Evolutionary conservation across 23 tunicate species (phyloP).

Genomic region (Styela clava): DNA sequence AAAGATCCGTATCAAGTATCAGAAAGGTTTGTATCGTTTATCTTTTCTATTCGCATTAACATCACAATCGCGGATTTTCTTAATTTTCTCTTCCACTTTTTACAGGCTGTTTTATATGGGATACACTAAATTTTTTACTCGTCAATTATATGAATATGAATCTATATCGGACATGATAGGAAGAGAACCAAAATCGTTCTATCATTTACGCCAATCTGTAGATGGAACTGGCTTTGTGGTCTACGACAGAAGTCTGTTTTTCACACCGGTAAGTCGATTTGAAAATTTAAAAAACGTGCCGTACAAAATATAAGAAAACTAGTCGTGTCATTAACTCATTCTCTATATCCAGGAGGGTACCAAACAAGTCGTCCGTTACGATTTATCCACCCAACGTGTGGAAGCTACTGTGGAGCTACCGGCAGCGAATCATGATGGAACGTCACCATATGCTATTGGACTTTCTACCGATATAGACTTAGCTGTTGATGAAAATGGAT

Average conservation of each 20-base stretch:
- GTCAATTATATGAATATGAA: conserved; percentile 41
- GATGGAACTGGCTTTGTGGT: conserved; percentile 97
- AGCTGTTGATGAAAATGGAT: conserved; percentile 93
- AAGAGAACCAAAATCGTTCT: conserved; percentile 29
- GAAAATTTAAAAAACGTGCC: too few relatives aligned
- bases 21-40: conserved; percentile 50
- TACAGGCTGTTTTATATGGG: conserved; percentile 69
- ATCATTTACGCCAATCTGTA: conserved; percentile 39
- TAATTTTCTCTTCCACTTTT: too few relatives aligned
- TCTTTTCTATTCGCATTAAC: too few relatives aligned
- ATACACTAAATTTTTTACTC: conserved; percentile 37
- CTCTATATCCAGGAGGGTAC: conserved; percentile 42
- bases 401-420: conserved; percentile 49
- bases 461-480: conserved; percentile 86
- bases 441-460: conserved; percentile 78
- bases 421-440: conserved; percentile 85
- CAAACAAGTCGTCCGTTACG: conserved; percentile 47
- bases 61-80: too few relatives aligned
- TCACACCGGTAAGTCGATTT: conserved; percentile 52
- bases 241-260: conserved; percentile 77
- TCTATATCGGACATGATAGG: conserved; percentile 16
- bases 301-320: background rate
- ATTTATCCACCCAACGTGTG: conserved; percentile 30
- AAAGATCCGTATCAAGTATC: conserved; percentile 72
- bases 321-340: background rate